Evolutionary conservation across 2,888 invertebrate genomes (phyloP).

Genomic region (Pristionchus exspectatus): DNA sequence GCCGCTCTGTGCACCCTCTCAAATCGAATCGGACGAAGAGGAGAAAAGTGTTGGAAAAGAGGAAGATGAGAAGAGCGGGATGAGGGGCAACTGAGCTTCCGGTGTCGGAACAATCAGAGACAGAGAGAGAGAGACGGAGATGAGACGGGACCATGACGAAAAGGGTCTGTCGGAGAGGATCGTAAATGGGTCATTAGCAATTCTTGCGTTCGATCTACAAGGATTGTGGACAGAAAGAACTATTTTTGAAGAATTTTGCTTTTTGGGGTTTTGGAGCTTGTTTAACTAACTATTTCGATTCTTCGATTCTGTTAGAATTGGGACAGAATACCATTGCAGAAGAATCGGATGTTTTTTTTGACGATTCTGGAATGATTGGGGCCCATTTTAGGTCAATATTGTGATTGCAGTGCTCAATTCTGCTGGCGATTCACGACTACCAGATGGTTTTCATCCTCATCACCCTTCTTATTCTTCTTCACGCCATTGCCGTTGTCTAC

Average conservation of each 20-base stretch:
- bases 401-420: constrained; percentile 62
- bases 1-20: neutral
- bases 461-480: constrained; percentile 62
- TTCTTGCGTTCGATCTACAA: neutral
- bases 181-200: neutral
- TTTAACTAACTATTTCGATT: neutral
- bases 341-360: too few relatives aligned
- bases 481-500: constrained; percentile 57
- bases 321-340: too few relatives aligned
- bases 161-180: neutral
- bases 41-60: constrained; percentile 19
- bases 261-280: too few relatives aligned
- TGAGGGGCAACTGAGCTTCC: constrained; percentile 15
- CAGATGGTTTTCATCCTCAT: constrained; percentile 62
- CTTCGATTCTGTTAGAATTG: too few relatives aligned
- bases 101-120: constrained; percentile 14
- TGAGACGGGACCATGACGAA: neutral
- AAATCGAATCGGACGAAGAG: constrained; percentile 28
- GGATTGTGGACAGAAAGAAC: neutral
- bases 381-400: too few relatives aligned
- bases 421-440: constrained; percentile 62
- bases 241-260: neutral
- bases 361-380: too few relatives aligned
- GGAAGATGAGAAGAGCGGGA: neutral
- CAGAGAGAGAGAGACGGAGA: neutral